Evolutionary conservation across 2,888 invertebrate species (phyloP), one percentile per base, ranked within the genome.

Genomic region (Trichopoda pennipes): DNA sequence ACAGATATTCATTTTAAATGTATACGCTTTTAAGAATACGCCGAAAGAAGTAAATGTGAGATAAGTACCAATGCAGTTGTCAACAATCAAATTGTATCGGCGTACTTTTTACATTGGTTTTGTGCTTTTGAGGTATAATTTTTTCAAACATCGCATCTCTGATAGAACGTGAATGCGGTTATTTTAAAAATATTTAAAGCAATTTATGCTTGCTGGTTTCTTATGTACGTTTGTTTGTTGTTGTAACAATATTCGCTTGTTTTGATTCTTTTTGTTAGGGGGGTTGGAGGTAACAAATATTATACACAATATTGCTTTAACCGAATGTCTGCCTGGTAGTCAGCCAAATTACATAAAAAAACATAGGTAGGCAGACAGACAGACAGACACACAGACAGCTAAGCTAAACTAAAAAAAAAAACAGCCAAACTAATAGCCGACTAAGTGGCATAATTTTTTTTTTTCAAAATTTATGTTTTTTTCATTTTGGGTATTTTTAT

Each of bases 281-380:
- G 32, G n/a, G n/a, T 19, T 75, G 72, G 58, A 63, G 49, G 35
- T 49, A 68, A 23, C 17, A 70, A 53, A 76, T 80, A 44, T 69
- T 80, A 84, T 83, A 77, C 83, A 82, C 77, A 84, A 69, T 72
- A 72, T 23, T 47, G 32, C 21, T 47, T 64, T 74, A 63, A 56
- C 12, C 17, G 17, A 17, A 19, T 58, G 58, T 32, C 51, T 38
- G 72, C 28, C 51, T 77, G 68, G 9, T 42, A 51, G 63, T 51
- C 69, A 47, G 47, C 49, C 38, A 38, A 64, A 66, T 47, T 38
- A 38, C 42, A 68, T 17, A 53, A 8, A 19, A 38, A 49, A 49
- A 23, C 14, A 51, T 56, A 44, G 9, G 28, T 7, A 42, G 38
- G 44, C 32, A 42, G 6, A 64, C 32, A 61, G 14, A 66, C 47